Percentiles rank a stretch among this genome's conserved stretches.
phyloP scores from a whole-genome alignment of 2,888 invertebrate genomes.

The Blastobasis lacticolella region DNA sequence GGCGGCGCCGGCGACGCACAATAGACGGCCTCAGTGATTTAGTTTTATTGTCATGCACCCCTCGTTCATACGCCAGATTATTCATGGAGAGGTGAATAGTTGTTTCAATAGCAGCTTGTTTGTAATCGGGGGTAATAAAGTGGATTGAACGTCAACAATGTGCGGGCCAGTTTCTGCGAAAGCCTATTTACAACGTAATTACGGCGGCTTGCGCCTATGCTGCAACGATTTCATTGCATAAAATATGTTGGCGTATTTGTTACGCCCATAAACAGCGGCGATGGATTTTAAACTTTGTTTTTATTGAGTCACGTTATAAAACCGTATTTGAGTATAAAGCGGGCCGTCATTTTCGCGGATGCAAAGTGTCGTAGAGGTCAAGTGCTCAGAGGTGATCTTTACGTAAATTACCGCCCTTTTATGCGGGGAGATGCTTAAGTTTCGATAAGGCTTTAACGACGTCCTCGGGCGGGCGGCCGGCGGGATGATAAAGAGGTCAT shows the following conservation, averaged over 20 bases:
- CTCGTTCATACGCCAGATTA: slow-evolving; percentile 44
- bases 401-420: background rate
- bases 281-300: too few species aligned
- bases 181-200: too few species aligned
- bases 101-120: slow-evolving; percentile 17
- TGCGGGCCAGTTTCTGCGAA: background rate
- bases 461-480: slow-evolving; percentile 37
- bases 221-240: too few species aligned
- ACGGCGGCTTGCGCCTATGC: too few species aligned
- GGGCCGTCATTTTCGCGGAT: too few species aligned
- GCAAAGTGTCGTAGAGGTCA: too few species aligned
- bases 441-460: slow-evolving; percentile 20
- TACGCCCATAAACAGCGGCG: too few species aligned
- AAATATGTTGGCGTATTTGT: too few species aligned
- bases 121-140: slow-evolving; percentile 2
- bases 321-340: too few species aligned
- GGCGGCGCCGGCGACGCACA: slow-evolving; percentile 68
- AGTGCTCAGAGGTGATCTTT: background rate
- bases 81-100: slow-evolving; percentile 38
- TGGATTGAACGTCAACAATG: background rate
- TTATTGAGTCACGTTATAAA: too few species aligned
- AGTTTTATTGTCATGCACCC: slow-evolving; percentile 72
- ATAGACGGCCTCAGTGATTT: slow-evolving; percentile 65
- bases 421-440: background rate
- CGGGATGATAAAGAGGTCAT: slow-evolving; percentile 46